Evolutionary conservation across 1,140 invertebrate genomes (phyloP).

Genomic region (Ips nitidus): DNA sequence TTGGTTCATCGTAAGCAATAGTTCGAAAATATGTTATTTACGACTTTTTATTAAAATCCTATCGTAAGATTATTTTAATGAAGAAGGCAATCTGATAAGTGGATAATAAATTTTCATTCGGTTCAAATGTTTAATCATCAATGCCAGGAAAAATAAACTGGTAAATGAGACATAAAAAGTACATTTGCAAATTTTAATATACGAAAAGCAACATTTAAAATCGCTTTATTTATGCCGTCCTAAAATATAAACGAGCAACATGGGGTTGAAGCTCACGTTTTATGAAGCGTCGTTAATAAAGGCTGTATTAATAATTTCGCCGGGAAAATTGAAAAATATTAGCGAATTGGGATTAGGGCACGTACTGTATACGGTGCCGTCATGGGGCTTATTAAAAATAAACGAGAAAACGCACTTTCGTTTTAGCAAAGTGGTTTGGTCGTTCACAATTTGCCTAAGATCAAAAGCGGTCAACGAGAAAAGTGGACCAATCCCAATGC

Average conservation of each 20-base stretch:
- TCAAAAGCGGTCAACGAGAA: too few species aligned
- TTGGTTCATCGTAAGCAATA: too few species aligned
- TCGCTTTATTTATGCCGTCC: not conserved
- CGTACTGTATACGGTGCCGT: constrained; percentile 2
- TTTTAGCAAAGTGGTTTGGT: constrained; percentile 1
- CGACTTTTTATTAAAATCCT: too few species aligned
- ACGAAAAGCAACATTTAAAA: constrained; percentile 3
- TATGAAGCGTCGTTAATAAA: constrained; percentile 15
- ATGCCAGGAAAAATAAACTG: too few species aligned
- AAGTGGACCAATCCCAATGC: too few species aligned
- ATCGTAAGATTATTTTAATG: too few species aligned
- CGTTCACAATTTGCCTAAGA: not conserved
- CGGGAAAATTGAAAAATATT: constrained; percentile 17
- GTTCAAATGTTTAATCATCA: too few species aligned
- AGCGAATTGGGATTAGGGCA: constrained; percentile 10
- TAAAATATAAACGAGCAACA: constrained; percentile 8
- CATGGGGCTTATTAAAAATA: constrained; percentile 9
- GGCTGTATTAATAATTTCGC: constrained; percentile 10
- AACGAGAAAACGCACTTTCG: constrained; percentile 2
- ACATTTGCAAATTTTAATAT: constrained; percentile 4
- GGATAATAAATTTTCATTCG: too few species aligned
- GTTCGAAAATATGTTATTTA: too few species aligned
- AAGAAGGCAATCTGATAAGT: too few species aligned
- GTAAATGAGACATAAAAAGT: not conserved
- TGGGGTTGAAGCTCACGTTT: constrained; percentile 14